These are phyloP conservation scores for Triplophysa tibetana DNA, from an alignment of 2,113 vertebrate genomes.

Conservation along the genomic window DNA sequence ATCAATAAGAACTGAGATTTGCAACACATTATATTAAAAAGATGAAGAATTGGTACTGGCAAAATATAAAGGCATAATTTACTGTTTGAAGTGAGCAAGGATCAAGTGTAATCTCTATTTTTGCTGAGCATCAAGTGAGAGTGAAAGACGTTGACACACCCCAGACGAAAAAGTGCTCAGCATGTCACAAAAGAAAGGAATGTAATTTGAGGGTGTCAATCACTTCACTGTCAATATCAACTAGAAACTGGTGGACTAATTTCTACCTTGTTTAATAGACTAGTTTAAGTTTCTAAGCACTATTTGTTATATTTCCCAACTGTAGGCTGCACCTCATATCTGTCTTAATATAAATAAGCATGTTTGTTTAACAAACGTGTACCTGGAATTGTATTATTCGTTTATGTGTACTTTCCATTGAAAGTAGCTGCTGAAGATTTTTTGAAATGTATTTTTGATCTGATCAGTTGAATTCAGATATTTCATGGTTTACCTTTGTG, in stretches of 20 bases:
- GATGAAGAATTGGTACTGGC: too few species aligned
- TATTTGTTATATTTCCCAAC: neutral
- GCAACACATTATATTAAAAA: too few species aligned
- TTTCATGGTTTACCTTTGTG: neutral
- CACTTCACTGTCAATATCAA: neutral
- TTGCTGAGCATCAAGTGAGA: constrained; percentile 31
- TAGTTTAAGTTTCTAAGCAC: too few species aligned
- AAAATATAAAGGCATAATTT: neutral
- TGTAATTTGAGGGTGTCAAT: constrained; percentile 21
- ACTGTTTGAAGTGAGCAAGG: neutral
- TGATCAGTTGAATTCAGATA: neutral
- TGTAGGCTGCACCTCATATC: too few species aligned
- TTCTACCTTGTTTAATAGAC: too few species aligned
- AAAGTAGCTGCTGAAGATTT: neutral
- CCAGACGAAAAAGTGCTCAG: constrained; percentile 35
- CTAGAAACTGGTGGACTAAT: too few species aligned
- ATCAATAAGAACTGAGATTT: too few species aligned
- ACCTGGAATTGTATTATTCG: too few species aligned
- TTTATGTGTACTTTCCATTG: neutral
- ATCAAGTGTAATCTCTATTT: constrained; percentile 56
- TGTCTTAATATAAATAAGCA: too few species aligned
- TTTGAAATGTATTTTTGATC: neutral
- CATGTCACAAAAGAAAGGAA: constrained; percentile 30
- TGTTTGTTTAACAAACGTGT: neutral
- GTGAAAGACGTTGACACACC: constrained; percentile 35